Base-by-base conservation (phyloP, 2,113 vertebrate genomes). In the Aythya baeri region DNA sequence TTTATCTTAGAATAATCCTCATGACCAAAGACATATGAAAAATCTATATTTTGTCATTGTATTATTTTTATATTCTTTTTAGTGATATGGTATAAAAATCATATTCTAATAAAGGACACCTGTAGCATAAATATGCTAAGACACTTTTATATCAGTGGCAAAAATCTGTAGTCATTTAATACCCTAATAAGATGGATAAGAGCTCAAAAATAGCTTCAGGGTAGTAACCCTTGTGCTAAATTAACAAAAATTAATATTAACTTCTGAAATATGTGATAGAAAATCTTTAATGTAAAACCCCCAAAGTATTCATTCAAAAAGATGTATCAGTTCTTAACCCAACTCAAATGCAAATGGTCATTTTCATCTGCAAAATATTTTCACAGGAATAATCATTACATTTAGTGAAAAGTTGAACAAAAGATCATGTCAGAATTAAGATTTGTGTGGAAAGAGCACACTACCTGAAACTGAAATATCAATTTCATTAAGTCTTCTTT, bases 241-340 rank as follows among this genome's bases (percentile, higher is more conserved):
- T 98, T 98, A 98, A 90, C 94, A 97, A 97, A 98, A 97, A 97
- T 97, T 98, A 98, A 97, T 97, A 98, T 97, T 97, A 97, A 96
- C 67, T 83, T 96, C 91, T 97, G 96, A 97, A 97, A 96, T 83
- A 90, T 61, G 75, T 94, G 95, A 97, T 97, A 89, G 96, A 97
- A 98, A 98, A 97, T 97, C 97, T 97, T 98, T 97, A 97, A 74
- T 79, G 83, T 46, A 96, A 55, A 94, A 68, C 61, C 36, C 80
- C 74, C 36, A 80, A 95, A 83, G 67, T 86, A 78, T 96, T 97
- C 68, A 91, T 93, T 96, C 93, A 96, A 95, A 93, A 91, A 92
- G 94, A 90, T 70, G 14, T 95, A 97, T 96, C 97, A 80, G 94
- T 91, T 92, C 80, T 89, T 91, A 94, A 82, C 59, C 16, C 13